These are phyloP conservation scores for Sparidentex hasta DNA, from an alignment of 2,797 vertebrate species.

Conservation along the genomic window DNA sequence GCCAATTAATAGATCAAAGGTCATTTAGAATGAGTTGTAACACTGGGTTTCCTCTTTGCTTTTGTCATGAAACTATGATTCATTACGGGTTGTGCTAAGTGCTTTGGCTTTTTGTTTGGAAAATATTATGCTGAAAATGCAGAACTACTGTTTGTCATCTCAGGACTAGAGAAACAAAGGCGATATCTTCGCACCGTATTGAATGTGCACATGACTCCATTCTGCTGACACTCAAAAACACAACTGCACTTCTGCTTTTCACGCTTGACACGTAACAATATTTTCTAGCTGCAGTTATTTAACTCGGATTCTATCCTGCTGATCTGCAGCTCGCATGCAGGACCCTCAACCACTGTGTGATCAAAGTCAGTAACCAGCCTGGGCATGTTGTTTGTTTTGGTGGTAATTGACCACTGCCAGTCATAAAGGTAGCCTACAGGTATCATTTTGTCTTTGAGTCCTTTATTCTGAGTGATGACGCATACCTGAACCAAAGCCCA, in stretches of 20 bases:
- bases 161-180: background rate
- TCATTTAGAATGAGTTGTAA: background rate
- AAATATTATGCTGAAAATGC: constrained; percentile 38
- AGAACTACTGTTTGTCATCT: constrained; percentile 42
- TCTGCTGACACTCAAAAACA: constrained; percentile 13
- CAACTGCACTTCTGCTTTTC: constrained; percentile 10
- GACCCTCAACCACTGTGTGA: background rate
- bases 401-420: constrained; percentile 14
- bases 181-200: background rate
- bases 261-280: background rate
- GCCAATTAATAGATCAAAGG: background rate
- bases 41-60: background rate
- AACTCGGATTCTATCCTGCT: no score
- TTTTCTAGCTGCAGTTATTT: background rate
- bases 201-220: background rate
- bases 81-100: background rate
- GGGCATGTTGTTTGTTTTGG: constrained; percentile 13
- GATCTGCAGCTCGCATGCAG: background rate
- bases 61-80: constrained; percentile 48
- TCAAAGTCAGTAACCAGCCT: background rate
- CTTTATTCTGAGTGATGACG: constrained; percentile 58
- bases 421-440: constrained; percentile 13
- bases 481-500: constrained; percentile 66
- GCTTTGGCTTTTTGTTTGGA: constrained; percentile 1
- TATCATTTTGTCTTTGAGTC: constrained; percentile 1